Evolutionary conservation across 2,113 vertebrate species (phyloP), one percentile per base, ranked within the genome.

Genomic region (Columbina picui): DNA sequence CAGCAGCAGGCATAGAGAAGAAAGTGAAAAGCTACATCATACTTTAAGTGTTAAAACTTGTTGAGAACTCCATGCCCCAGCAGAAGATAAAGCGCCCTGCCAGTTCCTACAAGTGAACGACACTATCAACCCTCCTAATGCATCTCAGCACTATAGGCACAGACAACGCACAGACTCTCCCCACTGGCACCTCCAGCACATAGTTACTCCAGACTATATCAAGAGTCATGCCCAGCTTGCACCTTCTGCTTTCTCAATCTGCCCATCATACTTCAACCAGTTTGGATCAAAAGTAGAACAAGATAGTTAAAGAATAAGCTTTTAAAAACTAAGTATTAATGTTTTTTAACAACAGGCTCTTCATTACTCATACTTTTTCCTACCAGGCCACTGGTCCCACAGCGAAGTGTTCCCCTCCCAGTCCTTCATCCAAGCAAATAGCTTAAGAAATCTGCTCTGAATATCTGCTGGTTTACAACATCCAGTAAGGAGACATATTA

Each of bases 241-340:
- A 64, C 17, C 21, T 91, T 19, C 39, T 64, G 32, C 49, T 53
- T 67, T 67, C 41, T 64, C 53, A 64, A 38, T 60, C 22, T 57
- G 39, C 8, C 27, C 41, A 92, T 34, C 25, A 57, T 9, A 76
- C 11, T 80, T 76, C 52, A 85, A 57, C 3, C 30, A 73, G 14
- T 49, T 25, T 53, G 21, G 12, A 71, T 43, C 6, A 70, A 14
- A 12, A 74, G 9, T 55, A 53, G 56, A 81, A 45, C 16, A 67
- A 4, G 1, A 14, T 2, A 59, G 5, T 18, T 9, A 70, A 14
- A 86, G 23, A 12, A 17, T 5, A 38, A 0, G 0, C 74, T 34
- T 20, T 59, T 14, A 73, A 71, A 36, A 71, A 25, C 10, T 14
- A 61, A 76, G 20, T 10, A 57, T 25, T 26, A 60, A 8, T 20